A percentile compares a stretch with the other conserved stretches of the same genome.
Evolutionary conservation across 1,140 invertebrate species (phyloP).

Genomic region (Drosophila lacteicornis): DNA sequence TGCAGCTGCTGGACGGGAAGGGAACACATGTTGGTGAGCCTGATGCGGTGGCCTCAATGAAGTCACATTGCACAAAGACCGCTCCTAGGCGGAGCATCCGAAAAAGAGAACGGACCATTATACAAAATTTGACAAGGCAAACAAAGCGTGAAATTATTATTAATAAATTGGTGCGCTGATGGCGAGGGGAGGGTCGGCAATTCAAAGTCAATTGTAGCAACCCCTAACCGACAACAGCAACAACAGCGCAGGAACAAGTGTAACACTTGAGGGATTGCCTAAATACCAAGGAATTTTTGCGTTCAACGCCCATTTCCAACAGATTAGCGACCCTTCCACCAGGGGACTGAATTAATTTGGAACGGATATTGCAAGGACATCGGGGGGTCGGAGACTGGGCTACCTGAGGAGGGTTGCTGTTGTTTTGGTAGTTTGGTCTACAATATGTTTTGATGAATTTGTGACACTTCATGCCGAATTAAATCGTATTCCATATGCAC

Average conservation of each 20-base stretch:
- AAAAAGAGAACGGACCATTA: constrained; percentile 48
- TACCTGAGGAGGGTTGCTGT: constrained; percentile 62
- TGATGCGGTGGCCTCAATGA: constrained; percentile 35
- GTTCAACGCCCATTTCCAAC: constrained; percentile 71
- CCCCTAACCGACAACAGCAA: constrained; percentile 34
- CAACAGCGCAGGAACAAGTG: constrained; percentile 59
- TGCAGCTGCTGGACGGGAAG: constrained; percentile 51
- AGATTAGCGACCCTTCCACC: constrained; percentile 60
- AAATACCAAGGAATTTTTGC: constrained; percentile 81
- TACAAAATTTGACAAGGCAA: constrained; percentile 72
- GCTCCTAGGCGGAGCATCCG: constrained; percentile 6
- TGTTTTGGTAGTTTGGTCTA: constrained; percentile 65
- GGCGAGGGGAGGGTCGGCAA: constrained; percentile 23
- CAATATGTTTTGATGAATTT: constrained; percentile 84
- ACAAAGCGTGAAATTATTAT: constrained; percentile 84
- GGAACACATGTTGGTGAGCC: constrained; percentile 42
- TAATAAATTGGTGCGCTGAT: constrained; percentile 67
- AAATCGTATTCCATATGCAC: constrained; percentile 27
- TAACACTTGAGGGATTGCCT: constrained; percentile 56
- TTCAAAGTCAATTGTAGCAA: constrained; percentile 65
- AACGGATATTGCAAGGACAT: constrained; percentile 51
- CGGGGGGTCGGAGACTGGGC: constrained; percentile 6
- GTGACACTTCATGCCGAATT: constrained; percentile 83
- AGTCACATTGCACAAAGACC: constrained; percentile 53
- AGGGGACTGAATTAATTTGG: constrained; percentile 62